Evolutionary conservation across 2,888 invertebrate genomes (phyloP), one percentile per base, ranked within the genome.

Genomic region (Synanthedon andrenaeformis): DNA sequence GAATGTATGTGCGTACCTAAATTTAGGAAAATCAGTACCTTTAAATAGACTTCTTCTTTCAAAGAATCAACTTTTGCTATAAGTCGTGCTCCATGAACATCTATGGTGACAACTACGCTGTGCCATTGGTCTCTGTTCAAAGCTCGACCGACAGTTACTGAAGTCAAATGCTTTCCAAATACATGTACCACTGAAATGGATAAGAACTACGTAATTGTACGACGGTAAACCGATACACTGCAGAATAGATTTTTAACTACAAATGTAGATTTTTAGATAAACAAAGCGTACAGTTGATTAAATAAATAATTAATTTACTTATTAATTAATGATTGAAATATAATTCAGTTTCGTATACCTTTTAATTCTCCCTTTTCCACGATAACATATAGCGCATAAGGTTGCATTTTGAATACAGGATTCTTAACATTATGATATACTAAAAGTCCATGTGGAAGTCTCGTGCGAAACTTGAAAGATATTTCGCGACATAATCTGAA

Each of bases 361-460:
- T 96, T 96, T 14, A 96, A 83, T 80, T 96, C 95, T 14, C 96
- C 96, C 73, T 96, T 96, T 75, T 96, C 96, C 19, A 96, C 94
- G 69, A 96, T 96, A 42, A 96, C 94, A 75, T 96, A 96, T 17
- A 96, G 85, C 51, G 96, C 96, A 70, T 96, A 96, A 0, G 96
- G 95, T 65, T 95, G 94, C 74, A 96, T 90, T 67, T 91, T 90
- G 57, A 93, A 92, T 53, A 93, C 91, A 5, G 95, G 95, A 74
- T 95, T 94, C 76, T 95, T 95, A 23, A 96, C 95, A 72, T 96
- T 96, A 77, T 96, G 96, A 75, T 96, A 96, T 11, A 96, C 95
- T 52, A 96, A 83, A 6, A 96, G 88, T 3, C 96, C 96, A 71
- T 96, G 96, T 1, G 96, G 96, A 50, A 96, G 86, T 66, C 95